These are phyloP conservation scores for Neotoxoptera formosana DNA, from an alignment of 1,140 invertebrate species.

Conservation along the genomic window DNA sequence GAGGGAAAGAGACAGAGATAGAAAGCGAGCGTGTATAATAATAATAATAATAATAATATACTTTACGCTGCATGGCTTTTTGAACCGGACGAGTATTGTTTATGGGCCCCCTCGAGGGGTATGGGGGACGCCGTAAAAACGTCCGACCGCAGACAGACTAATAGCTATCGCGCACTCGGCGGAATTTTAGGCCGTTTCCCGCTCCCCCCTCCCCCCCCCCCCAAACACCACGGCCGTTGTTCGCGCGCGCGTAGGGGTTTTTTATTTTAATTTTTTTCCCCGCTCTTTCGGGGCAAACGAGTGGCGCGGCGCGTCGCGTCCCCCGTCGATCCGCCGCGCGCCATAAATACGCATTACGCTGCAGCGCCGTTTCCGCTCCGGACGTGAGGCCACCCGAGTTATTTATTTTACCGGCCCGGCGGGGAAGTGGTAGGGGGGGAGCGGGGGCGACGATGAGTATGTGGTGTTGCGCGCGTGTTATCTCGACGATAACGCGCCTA, in stretches of 20 bases:
- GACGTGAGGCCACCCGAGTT: slow-evolving; percentile 1
- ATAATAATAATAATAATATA: too few species aligned
- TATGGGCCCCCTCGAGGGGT: neutral
- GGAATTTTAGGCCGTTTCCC: slow-evolving; percentile 37
- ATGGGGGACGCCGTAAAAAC: slow-evolving; percentile 14
- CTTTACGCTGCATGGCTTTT: neutral
- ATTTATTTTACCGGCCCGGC: slow-evolving; percentile 7
- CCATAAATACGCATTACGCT: slow-evolving; percentile 39
- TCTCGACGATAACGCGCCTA: neutral
- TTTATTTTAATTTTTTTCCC: neutral
- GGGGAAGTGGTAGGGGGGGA: too few species aligned
- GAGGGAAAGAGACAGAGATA: neutral
- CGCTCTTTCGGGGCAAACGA: neutral
- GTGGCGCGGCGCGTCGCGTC: neutral
- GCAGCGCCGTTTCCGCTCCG: neutral
- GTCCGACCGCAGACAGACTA: slow-evolving; percentile 50
- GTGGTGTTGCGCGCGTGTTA: neutral
- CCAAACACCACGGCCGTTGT: too few species aligned
- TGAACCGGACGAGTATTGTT: slow-evolving; percentile 46
- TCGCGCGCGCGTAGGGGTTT: neutral
- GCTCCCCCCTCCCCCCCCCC: neutral
- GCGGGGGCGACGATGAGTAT: neutral
- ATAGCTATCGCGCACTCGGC: slow-evolving; percentile 28
- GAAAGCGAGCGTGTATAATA: neutral
- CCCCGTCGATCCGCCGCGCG: neutral